These are phyloP conservation scores for Procavia capensis DNA, from an alignment of 2,113 vertebrate genomes.

Conservation along the genomic window DNA sequence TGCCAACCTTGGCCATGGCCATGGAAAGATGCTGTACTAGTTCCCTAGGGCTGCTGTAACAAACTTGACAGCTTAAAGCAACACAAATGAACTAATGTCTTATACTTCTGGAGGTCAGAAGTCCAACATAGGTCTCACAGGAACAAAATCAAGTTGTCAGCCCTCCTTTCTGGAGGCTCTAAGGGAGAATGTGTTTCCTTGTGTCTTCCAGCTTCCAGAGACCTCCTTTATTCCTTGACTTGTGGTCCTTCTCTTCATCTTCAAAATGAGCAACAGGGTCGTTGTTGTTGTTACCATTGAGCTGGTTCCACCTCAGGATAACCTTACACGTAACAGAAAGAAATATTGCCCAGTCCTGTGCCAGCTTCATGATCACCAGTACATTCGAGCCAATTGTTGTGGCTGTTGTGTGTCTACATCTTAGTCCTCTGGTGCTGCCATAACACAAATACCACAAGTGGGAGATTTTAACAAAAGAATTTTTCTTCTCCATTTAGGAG, in stretches of 20 bases:
- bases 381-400: not conserved
- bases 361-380: not conserved
- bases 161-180: not conserved
- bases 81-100: not conserved
- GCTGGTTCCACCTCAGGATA: not conserved
- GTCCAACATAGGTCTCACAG: not conserved
- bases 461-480: no score
- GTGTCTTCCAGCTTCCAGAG: not conserved
- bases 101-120: not conserved
- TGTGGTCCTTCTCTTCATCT: not conserved
- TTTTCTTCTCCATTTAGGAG: no score
- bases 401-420: not conserved
- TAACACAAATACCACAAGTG: no score
- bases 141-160: not conserved
- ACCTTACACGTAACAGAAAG: not conserved
- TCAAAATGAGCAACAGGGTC: not conserved
- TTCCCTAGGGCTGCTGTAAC: not conserved
- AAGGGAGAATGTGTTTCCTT: not conserved
- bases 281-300: not conserved
- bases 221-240: not conserved
- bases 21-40: not conserved
- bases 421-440: no score
- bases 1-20: not conserved
- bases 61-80: not conserved
- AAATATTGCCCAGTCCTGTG: not conserved